These are phyloP conservation scores for Pollenia angustigena DNA, from an alignment of 2,888 invertebrate genomes.

Conservation along the genomic window DNA sequence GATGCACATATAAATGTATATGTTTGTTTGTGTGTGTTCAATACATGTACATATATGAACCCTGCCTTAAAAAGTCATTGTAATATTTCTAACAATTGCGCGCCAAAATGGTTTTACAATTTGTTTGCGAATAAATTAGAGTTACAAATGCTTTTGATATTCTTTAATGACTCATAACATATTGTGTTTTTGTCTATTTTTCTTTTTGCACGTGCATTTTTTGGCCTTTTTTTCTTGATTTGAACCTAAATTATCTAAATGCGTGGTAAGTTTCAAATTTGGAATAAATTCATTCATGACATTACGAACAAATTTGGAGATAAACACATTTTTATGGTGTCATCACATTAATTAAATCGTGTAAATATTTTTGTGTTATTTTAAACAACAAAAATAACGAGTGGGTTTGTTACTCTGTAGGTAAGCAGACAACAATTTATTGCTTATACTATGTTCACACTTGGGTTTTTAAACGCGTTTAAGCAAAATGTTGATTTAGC, in stretches of 20 bases:
- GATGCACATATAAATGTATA: background rate
- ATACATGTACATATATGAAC: constrained; percentile 38
- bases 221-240: background rate
- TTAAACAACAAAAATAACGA: background rate
- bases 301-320: constrained; percentile 25
- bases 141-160: constrained; percentile 7
- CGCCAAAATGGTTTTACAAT: constrained; percentile 63
- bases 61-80: constrained; percentile 68
- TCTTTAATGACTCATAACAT: constrained; percentile 55
- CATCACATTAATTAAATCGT: constrained; percentile 43
- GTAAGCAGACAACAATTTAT: constrained; percentile 2
- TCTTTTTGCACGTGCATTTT: constrained; percentile 63
- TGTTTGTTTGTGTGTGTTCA: background rate
- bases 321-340: constrained; percentile 37
- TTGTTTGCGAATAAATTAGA: constrained; percentile 6
- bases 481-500: too few relatives aligned
- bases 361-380: background rate
- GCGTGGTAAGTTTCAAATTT: constrained; percentile 46
- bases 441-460: too few relatives aligned
- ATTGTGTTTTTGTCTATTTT: background rate
- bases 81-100: constrained; percentile 50
- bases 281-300: constrained; percentile 16
- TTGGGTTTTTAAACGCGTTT: too few relatives aligned
- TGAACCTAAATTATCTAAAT: constrained; percentile 7
- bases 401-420: constrained; percentile 15